A percentile compares a stretch with the other conserved stretches of the same genome.
Evolutionary conservation across 2,797 vertebrate species (phyloP).

Genomic region (Perodicticus potto): DNA sequence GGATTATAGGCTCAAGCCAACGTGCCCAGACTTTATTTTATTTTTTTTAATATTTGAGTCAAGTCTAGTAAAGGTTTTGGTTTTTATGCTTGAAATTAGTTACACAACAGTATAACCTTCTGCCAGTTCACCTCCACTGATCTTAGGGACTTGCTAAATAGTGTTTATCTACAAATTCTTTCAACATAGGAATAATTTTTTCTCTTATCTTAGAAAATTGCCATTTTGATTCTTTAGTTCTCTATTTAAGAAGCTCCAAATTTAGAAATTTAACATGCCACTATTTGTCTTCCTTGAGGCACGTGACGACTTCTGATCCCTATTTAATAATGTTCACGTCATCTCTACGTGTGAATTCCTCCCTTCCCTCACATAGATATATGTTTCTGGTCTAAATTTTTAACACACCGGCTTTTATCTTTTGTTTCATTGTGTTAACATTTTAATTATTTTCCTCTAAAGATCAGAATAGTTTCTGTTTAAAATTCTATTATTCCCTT

Average conservation of each 20-base stretch:
- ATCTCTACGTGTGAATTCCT: neutral
- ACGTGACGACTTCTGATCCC: neutral
- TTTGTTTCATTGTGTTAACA: neutral
- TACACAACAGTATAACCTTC: neutral
- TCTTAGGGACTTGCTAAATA: neutral
- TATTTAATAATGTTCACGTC: neutral
- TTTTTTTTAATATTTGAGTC: neutral
- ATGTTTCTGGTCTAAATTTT: neutral
- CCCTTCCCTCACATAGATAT: neutral
- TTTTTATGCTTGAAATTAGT: neutral
- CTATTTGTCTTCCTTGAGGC: neutral
- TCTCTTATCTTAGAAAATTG: neutral
- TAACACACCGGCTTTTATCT: neutral
- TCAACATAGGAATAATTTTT: neutral
- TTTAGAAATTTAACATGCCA: neutral
- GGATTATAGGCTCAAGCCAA: no score
- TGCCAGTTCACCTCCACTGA: neutral
- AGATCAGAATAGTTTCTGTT: neutral
- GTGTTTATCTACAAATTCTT: neutral
- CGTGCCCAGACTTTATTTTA: no score
- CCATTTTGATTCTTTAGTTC: neutral
- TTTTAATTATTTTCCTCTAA: slow-evolving; percentile 8
- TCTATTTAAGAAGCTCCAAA: neutral
- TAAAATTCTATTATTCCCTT: neutral
- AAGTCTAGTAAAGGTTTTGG: neutral